Percentiles rank a stretch among this genome's conserved stretches.
Conservation (phyloP, 2,888 invertebrate species). For the Tachina fera region DNA sequence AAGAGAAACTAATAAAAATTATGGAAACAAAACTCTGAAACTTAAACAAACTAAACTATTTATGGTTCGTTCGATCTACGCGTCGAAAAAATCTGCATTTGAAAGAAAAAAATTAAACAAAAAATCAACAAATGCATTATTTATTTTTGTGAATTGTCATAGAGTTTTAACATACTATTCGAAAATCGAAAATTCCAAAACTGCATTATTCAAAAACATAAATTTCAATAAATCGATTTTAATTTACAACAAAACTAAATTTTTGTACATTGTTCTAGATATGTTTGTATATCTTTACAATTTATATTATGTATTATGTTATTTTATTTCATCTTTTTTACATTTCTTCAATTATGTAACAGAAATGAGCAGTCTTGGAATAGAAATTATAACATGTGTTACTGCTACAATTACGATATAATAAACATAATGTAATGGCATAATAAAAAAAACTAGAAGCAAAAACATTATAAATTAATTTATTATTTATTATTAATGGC, state of each 20-base stretch:
- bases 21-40: slow-evolving; percentile 42
- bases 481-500: slow-evolving; percentile 14
- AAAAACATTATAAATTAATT: slow-evolving; percentile 33
- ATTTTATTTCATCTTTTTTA: background rate
- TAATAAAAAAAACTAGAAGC: slow-evolving; percentile 46
- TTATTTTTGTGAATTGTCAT: slow-evolving; percentile 56
- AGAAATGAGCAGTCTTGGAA: slow-evolving; percentile 29
- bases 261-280: slow-evolving; percentile 30
- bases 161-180: slow-evolving; percentile 38
- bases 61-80: slow-evolving; percentile 37
- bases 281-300: background rate
- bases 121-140: slow-evolving; percentile 54
- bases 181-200: slow-evolving; percentile 45
- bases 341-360: slow-evolving; percentile 30
- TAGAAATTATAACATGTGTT: slow-evolving; percentile 45
- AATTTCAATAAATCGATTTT: slow-evolving; percentile 58
- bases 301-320: background rate
- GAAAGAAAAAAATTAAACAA: slow-evolving; percentile 34
- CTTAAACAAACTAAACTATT: slow-evolving; percentile 35
- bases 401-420: slow-evolving; percentile 53
- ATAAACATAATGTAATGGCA: slow-evolving; percentile 40
- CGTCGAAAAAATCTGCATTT: slow-evolving; percentile 52
- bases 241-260: slow-evolving; percentile 26
- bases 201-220: slow-evolving; percentile 46
- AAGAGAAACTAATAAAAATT: slow-evolving; percentile 22